These are phyloP conservation scores for Bradypodion pumilum DNA, from an alignment of 2,797 vertebrate species.

Conservation along the genomic window DNA sequence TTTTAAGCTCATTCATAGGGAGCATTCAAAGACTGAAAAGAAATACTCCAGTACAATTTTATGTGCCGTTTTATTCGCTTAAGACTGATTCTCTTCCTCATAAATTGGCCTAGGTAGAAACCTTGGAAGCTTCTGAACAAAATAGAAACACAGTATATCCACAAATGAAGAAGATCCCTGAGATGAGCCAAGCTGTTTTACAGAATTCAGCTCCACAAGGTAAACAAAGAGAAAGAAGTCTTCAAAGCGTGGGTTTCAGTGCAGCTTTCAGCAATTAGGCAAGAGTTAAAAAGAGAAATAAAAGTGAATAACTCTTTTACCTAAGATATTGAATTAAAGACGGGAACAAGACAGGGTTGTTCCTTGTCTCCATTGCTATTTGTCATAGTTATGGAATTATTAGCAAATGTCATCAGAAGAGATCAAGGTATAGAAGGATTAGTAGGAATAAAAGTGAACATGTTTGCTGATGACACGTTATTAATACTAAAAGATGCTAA, in stretches of 20 bases:
- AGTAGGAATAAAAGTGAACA: no score
- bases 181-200: slow-evolving; percentile 70
- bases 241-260: background rate
- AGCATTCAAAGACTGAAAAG: background rate
- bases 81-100: slow-evolving; percentile 40
- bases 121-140: slow-evolving; percentile 70
- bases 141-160: slow-evolving; percentile 70
- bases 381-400: no score
- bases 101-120: slow-evolving; percentile 63
- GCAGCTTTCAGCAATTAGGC: background rate
- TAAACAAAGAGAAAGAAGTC: slow-evolving; percentile 53
- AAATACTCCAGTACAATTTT: background rate
- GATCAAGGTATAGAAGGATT: no score
- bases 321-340: no score
- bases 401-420: no score
- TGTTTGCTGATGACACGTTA: no score
- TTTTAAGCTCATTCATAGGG: background rate
- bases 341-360: no score
- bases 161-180: slow-evolving; percentile 70
- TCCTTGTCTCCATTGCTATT: no score
- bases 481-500: no score
- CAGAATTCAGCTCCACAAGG: slow-evolving; percentile 73
- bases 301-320: no score
- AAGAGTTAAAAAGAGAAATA: background rate
- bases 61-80: background rate